Percentiles rank a stretch among this genome's conserved stretches.
phyloP scores from a whole-genome alignment of 2,888 invertebrate species.

The Troglohyphantes excavatus region DNA sequence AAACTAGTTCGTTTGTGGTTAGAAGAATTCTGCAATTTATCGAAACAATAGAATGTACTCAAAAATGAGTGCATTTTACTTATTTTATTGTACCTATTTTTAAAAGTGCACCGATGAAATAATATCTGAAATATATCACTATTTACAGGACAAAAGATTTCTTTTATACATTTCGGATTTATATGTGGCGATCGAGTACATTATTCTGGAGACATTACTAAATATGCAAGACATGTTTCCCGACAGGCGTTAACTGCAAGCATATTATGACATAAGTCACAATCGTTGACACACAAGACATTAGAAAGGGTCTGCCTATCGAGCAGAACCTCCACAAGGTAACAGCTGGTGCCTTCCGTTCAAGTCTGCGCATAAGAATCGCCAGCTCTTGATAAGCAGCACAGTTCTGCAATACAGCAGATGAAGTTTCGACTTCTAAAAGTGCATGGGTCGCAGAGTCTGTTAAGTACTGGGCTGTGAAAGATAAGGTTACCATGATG shows the following conservation, averaged over 20 bases:
- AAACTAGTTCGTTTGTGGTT: no score
- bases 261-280: conserved; percentile 69
- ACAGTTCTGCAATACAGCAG: neutral
- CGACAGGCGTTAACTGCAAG: conserved; percentile 57
- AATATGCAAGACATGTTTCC: conserved; percentile 15
- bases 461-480: conserved; percentile 43
- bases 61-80: no score
- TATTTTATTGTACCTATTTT: no score
- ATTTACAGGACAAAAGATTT: no score
- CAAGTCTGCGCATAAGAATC: conserved; percentile 34
- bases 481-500: conserved; percentile 54
- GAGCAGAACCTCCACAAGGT: conserved; percentile 59
- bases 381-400: conserved; percentile 21
- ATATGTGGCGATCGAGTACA: no score
- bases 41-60: no score
- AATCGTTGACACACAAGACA: conserved; percentile 65
- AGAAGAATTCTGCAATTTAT: no score
- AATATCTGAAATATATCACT: no score
- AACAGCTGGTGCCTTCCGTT: conserved; percentile 42
- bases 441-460: conserved; percentile 8
- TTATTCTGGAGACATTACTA: no score
- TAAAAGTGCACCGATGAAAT: no score
- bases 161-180: no score
- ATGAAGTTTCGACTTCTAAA: conserved; percentile 23
- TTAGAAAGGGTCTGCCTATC: conserved; percentile 50